A percentile compares a stretch with the other conserved stretches of the same genome.
Conservation (phyloP, 2,797 vertebrate species). For the Tachyglossus aculeatus region DNA sequence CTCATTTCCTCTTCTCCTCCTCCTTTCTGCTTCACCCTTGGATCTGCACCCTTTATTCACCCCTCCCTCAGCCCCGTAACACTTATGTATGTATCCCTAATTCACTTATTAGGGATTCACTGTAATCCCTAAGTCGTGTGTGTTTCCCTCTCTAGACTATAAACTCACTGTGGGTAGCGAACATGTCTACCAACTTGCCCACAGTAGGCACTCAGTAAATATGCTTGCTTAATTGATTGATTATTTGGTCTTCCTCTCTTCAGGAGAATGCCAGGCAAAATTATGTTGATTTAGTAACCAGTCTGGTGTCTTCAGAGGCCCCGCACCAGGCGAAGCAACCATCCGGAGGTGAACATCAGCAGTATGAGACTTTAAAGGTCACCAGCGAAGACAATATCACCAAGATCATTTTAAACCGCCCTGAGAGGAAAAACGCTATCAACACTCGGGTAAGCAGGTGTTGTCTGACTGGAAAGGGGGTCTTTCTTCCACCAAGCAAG, state of each 20-base stretch:
- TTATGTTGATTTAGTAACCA: constrained; percentile 85
- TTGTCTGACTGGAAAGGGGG: background rate
- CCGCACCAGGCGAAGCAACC: constrained; percentile 47
- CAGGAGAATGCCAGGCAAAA: constrained; percentile 87
- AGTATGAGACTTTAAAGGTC: constrained; percentile 79
- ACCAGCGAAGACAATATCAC: constrained; percentile 85
- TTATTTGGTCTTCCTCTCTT: background rate
- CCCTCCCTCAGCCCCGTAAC: too few species aligned
- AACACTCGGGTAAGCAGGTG: constrained; percentile 75
- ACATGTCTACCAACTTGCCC: too few species aligned
- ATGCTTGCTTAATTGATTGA: background rate
- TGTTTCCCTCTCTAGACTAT: too few species aligned
- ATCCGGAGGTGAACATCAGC: constrained; percentile 36
- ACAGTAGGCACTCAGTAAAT: too few species aligned
- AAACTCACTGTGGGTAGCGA: too few species aligned
- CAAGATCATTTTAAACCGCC: constrained; percentile 89
- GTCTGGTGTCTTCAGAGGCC: constrained; percentile 74
- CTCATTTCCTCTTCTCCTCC: too few species aligned
- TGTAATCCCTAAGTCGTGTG: too few species aligned
- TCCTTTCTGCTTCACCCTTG: too few species aligned
- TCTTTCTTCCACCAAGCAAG: background rate
- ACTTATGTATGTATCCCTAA: too few species aligned
- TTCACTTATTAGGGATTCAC: too few species aligned
- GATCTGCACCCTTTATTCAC: too few species aligned
- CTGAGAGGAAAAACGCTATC: constrained; percentile 89